phyloP scores from a whole-genome alignment of 2,888 invertebrate species.

The Orchesella flavescens region DNA sequence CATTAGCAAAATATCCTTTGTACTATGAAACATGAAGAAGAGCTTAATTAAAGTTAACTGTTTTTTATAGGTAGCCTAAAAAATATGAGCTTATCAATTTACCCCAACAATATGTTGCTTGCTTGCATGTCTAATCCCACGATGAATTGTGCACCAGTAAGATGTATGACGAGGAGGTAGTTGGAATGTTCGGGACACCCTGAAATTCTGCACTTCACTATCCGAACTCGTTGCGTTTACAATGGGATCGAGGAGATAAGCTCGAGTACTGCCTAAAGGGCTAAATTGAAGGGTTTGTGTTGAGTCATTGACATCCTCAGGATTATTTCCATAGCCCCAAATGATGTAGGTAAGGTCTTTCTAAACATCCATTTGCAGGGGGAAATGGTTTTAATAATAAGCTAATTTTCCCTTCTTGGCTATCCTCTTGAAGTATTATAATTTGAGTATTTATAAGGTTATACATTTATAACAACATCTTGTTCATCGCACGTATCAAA shows the following conservation, averaged over 20 bases:
- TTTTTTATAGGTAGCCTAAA: not conserved
- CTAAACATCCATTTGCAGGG: not conserved
- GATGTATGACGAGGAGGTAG: conserved; percentile 7
- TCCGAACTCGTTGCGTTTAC: not conserved
- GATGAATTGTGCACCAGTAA: conserved; percentile 33
- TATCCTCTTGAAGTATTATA: not conserved
- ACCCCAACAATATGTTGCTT: conserved; percentile 33
- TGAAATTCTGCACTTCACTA: not conserved
- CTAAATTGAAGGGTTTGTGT: not conserved
- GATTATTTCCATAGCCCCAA: conserved; percentile 14
- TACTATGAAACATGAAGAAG: not conserved
- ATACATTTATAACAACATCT: conserved; percentile 1
- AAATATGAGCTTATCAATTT: not conserved
- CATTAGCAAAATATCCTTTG: not conserved
- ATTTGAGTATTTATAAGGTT: not conserved
- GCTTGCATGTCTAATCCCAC: not conserved
- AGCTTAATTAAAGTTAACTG: not conserved
- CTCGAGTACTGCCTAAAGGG: not conserved
- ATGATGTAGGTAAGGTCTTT: conserved; percentile 18
- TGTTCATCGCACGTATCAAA: conserved; percentile 29
- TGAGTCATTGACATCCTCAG: not conserved
- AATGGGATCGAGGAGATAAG: conserved; percentile 9
- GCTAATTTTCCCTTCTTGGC: not conserved
- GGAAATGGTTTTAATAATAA: not conserved
- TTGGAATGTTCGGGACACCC: not conserved